phyloP scores from a whole-genome alignment of 2,113 vertebrate species.

The Equus quagga region DNA sequence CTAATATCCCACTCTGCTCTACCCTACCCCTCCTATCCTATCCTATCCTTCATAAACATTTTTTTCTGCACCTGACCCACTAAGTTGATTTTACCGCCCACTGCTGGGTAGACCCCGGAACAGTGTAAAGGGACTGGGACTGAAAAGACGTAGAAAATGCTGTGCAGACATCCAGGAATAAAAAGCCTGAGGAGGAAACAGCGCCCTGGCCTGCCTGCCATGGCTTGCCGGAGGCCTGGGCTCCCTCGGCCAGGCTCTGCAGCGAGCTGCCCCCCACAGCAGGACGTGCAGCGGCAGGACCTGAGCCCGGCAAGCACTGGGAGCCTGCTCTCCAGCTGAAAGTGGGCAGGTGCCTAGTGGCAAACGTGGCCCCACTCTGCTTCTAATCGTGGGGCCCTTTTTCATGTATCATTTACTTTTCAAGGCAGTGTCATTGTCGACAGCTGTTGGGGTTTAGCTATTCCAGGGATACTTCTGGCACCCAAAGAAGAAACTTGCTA shows the following conservation, averaged over 20 bases:
- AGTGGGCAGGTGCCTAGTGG: not conserved
- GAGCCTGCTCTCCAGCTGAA: not conserved
- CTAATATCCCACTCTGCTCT: not conserved
- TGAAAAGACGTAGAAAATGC: not conserved
- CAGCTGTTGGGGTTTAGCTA: not conserved
- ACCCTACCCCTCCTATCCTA: too few species aligned
- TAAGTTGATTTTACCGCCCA: not conserved
- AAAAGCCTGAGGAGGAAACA: not conserved
- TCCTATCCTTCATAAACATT: not conserved
- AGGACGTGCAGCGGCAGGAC: not conserved
- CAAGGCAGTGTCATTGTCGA: not conserved
- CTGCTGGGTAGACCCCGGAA: not conserved
- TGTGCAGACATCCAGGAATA: not conserved
- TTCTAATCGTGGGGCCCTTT: not conserved
- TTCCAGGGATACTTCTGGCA: not conserved
- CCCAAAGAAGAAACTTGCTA: constrained; percentile 28
- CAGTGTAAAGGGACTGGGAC: not conserved
- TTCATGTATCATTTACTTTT: not conserved
- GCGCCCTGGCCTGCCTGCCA: not conserved
- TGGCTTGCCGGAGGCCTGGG: not conserved
- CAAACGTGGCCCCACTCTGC: not conserved
- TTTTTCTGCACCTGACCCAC: not conserved
- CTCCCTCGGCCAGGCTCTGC: not conserved
- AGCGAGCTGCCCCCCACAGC: accelerated
- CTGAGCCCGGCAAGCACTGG: accelerated